Evolutionary conservation across 2,888 invertebrate species (phyloP), one percentile per base, ranked within the genome.

Genomic region (Nezara viridula): DNA sequence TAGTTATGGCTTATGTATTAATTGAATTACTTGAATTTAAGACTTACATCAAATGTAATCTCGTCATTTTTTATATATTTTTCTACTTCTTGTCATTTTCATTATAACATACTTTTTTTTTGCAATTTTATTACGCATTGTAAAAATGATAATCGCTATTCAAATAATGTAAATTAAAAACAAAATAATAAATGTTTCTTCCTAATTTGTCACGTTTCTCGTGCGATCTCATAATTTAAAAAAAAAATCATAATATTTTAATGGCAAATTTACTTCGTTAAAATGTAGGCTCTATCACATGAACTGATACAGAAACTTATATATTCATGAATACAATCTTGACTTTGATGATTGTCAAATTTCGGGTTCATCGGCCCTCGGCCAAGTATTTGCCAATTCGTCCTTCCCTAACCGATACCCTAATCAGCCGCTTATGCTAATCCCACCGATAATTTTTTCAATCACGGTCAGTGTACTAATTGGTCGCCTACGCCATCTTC

Each of bases 341-440:
- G 66, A 73, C 19, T 14, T 32, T 73, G 27, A 37, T 73, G 66
- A 73, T 73, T 73, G 66, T 73, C 66, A 73, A 73, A 73, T 73
- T 73, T n/a, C 44, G 81, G n/a, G 81, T 81, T 77, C 81, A 81
- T 44, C 81, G 81, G 81, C 81, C 81, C 81, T 37, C 44, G 44
- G 10, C 4, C 24, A n/a, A 24, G 81, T n/a, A 47, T 81, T 81
- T 47, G 81, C 81, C n/a, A 81, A 81, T 0, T n/a, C 44, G 81
- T 81, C 81, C 81, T 81, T 81, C 44, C 32, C 10, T 1, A 2
- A 19, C 32, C 81, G 81, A 81, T 81, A 81, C 81, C 44, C 44
- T 44, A 81, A 81, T 81, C 81, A 81, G 81, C 44, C 24, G 81
- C 44, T 81, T 81, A 81, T 81, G 81, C 81, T 81, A 81, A 81